Percentiles rank a stretch among this genome's conserved stretches.
Conservation (phyloP, 2,113 vertebrate species). For the Lepisosteus oculatus region DNA sequence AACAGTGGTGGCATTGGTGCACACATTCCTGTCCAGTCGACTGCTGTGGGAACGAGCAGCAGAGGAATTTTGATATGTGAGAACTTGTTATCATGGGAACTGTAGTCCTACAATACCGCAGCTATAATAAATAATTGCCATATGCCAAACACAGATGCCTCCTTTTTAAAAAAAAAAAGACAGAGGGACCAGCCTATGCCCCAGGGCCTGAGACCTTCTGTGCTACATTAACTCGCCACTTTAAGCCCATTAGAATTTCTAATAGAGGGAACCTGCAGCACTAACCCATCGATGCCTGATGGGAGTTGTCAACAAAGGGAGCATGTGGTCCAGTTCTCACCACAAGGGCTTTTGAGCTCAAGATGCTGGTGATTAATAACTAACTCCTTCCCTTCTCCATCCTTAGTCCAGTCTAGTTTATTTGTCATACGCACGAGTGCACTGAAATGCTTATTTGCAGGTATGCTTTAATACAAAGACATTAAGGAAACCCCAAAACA, state of each 20-base stretch:
- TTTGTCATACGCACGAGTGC: too few species aligned
- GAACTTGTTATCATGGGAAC: constrained; percentile 70
- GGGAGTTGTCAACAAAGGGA: too few species aligned
- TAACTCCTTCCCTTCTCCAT: too few species aligned
- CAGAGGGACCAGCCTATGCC: not conserved
- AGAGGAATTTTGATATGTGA: constrained; percentile 64
- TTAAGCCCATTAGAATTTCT: not conserved
- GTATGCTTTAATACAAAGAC: too few species aligned
- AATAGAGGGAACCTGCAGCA: too few species aligned
- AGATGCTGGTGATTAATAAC: too few species aligned
- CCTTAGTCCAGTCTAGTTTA: too few species aligned
- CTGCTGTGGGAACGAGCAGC: constrained; percentile 65
- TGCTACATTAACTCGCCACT: not conserved
- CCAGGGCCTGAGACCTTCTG: not conserved
- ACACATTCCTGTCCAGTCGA: constrained; percentile 60
- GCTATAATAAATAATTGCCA: constrained; percentile 73
- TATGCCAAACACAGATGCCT: constrained; percentile 73
- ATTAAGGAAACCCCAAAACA: too few species aligned
- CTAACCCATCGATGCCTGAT: too few species aligned
- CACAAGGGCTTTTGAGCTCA: too few species aligned
- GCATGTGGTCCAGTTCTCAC: too few species aligned
- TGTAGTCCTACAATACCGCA: constrained; percentile 65
- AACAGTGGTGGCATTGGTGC: constrained; percentile 55
- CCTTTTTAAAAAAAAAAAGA: constrained; percentile 26
- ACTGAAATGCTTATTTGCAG: too few species aligned